Conservation (phyloP, 92 coral and sea anemone genomes). For the Siderastrea siderea region DNA sequence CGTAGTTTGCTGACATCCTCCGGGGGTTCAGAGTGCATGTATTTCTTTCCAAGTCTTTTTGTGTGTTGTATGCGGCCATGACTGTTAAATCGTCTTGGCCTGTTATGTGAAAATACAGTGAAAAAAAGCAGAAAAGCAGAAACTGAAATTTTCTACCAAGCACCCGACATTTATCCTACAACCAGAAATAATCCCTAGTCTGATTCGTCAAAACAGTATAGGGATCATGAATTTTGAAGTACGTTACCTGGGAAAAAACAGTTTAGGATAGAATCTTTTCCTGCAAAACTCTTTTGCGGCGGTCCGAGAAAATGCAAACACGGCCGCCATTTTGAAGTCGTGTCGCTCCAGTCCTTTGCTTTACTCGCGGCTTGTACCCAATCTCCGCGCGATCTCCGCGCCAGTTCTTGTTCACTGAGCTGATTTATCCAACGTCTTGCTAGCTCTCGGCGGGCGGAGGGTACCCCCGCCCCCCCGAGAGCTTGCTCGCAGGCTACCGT, state of each 20-base stretch:
- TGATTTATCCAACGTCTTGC: too few relatives aligned
- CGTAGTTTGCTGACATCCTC: constrained; percentile 26
- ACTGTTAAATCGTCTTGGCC: constrained; percentile 16
- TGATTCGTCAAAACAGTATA: background rate
- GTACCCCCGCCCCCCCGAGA: too few relatives aligned
- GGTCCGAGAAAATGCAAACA: constrained; percentile 38
- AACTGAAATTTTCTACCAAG: background rate
- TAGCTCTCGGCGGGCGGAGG: too few relatives aligned
- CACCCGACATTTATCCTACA: background rate
- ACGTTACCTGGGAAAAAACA: constrained; percentile 41
- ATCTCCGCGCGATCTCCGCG: background rate
- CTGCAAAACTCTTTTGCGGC: constrained; percentile 40
- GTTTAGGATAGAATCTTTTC: constrained; percentile 13
- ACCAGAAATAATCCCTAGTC: background rate
- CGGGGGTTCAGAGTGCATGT: background rate
- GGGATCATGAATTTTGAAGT: background rate
- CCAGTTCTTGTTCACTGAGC: too few relatives aligned
- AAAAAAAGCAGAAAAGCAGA: background rate
- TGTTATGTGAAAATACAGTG: background rate
- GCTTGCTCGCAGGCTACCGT: too few relatives aligned
- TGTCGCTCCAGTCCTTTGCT: constrained; percentile 9
- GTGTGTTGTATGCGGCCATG: background rate
- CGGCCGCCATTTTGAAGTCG: constrained; percentile 68
- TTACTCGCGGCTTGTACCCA: background rate
- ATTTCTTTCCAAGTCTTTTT: constrained; percentile 5